phyloP scores from a whole-genome alignment of 1,140 invertebrate genomes.

The Euura saliciscinereae region DNA sequence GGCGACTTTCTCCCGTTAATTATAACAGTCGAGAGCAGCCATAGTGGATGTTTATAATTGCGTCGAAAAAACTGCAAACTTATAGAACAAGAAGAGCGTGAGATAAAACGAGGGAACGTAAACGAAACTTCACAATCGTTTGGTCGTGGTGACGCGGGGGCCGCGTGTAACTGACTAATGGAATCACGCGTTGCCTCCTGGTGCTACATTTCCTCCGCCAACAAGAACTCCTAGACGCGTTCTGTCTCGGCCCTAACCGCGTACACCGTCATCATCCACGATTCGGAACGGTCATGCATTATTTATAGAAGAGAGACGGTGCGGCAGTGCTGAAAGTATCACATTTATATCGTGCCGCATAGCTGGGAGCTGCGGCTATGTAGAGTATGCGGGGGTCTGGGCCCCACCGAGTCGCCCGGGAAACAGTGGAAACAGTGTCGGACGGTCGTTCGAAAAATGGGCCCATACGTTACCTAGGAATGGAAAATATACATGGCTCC shows the following conservation, averaged over 20 bases:
- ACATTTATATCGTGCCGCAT: conserved; percentile 27
- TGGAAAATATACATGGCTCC: background rate
- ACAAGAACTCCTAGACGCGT: background rate
- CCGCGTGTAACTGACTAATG: conserved; percentile 47
- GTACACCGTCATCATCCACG: conserved; percentile 9
- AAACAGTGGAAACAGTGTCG: conserved; percentile 10
- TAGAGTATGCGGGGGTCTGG: no score
- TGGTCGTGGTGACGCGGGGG: conserved; percentile 34
- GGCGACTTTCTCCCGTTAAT: background rate
- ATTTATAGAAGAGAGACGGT: conserved; percentile 42
- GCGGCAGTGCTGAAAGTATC: conserved; percentile 48
- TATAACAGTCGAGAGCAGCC: background rate
- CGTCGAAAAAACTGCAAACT: background rate
- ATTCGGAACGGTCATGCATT: conserved; percentile 29
- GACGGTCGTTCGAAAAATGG: background rate
- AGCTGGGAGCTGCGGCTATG: background rate
- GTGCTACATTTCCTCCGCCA: conserved; percentile 39
- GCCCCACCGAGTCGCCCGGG: conserved; percentile 11
- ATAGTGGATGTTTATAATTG: background rate
- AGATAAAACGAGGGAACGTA: background rate
- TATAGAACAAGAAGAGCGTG: no score
- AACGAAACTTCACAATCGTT: background rate
- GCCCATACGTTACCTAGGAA: background rate
- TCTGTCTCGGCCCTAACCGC: background rate
- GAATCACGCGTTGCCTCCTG: conserved; percentile 49